phyloP scores from a whole-genome alignment of 2,888 invertebrate species.

The Ophion costatus region DNA sequence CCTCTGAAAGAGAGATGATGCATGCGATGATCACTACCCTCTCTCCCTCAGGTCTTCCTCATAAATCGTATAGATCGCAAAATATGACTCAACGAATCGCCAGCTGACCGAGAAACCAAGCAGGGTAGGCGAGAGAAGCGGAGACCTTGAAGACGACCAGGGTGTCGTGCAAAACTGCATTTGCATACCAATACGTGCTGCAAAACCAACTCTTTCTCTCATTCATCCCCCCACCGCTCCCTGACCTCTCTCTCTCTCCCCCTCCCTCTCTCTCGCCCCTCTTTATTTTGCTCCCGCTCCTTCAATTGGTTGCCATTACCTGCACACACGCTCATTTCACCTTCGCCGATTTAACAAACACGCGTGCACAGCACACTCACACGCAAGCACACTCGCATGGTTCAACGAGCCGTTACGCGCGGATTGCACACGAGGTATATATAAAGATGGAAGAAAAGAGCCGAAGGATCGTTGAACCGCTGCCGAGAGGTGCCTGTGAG shows the following conservation, averaged over 20 bases:
- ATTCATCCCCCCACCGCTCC: no score
- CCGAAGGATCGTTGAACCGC: constrained; percentile 62
- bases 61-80: constrained; percentile 27
- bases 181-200: constrained; percentile 6
- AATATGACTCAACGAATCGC: constrained; percentile 35
- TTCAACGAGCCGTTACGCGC: constrained; percentile 40
- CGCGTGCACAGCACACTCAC: background rate
- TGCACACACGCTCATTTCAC: constrained; percentile 44
- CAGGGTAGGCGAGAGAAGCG: background rate
- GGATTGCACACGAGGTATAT: constrained; percentile 24
- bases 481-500: constrained; percentile 12
- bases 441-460: constrained; percentile 46
- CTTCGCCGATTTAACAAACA: constrained; percentile 55
- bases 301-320: constrained; percentile 45
- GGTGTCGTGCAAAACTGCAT: constrained; percentile 1
- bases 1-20: background rate
- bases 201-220: constrained; percentile 17
- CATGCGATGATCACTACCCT: background rate
- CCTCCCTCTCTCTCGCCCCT: background rate
- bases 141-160: constrained; percentile 29
- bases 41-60: background rate
- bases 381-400: constrained; percentile 12
- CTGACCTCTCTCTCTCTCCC: background rate
- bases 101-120: constrained; percentile 42
- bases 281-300: background rate